phyloP scores from a whole-genome alignment of 2,113 vertebrate species.

The Tachysurus vachellii region DNA sequence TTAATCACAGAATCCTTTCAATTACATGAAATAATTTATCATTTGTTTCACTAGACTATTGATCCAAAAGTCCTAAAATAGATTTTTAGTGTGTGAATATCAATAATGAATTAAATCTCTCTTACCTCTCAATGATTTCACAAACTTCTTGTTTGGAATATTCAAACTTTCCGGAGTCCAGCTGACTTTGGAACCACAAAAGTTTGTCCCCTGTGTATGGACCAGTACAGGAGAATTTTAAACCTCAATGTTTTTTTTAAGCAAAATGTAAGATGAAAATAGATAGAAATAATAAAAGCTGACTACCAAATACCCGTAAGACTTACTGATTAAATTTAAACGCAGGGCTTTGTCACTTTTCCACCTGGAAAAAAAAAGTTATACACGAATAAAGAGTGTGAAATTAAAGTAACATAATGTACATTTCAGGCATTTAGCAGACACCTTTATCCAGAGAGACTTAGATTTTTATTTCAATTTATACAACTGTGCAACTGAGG shows the following conservation, averaged over 20 bases:
- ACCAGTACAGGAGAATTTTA: not conserved
- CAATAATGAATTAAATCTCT: not conserved
- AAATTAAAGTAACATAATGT: not conserved
- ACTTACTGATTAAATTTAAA: constrained; percentile 82
- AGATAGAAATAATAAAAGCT: not conserved
- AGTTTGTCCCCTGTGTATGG: constrained; percentile 87
- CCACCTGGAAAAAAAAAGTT: constrained; percentile 65
- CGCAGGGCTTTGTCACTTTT: constrained; percentile 88
- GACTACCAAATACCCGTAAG: not conserved
- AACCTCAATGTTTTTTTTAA: not conserved
- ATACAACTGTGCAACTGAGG: too few species aligned
- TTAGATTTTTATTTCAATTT: too few species aligned
- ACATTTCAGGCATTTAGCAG: too few species aligned
- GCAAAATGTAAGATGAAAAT: not conserved
- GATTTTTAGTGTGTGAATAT: not conserved
- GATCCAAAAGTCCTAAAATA: too few species aligned
- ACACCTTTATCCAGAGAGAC: too few species aligned
- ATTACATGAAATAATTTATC: too few species aligned
- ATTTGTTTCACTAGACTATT: too few species aligned
- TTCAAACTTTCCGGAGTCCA: constrained; percentile 77
- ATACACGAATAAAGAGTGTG: not conserved
- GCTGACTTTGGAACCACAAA: constrained; percentile 88
- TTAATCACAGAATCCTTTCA: too few species aligned
- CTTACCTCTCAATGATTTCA: constrained; percentile 87
- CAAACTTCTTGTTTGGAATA: constrained; percentile 88